Percentiles rank a stretch among this genome's conserved stretches.
phyloP scores from a whole-genome alignment of 2,797 vertebrate genomes.

The Sebastes hubbsi region DNA sequence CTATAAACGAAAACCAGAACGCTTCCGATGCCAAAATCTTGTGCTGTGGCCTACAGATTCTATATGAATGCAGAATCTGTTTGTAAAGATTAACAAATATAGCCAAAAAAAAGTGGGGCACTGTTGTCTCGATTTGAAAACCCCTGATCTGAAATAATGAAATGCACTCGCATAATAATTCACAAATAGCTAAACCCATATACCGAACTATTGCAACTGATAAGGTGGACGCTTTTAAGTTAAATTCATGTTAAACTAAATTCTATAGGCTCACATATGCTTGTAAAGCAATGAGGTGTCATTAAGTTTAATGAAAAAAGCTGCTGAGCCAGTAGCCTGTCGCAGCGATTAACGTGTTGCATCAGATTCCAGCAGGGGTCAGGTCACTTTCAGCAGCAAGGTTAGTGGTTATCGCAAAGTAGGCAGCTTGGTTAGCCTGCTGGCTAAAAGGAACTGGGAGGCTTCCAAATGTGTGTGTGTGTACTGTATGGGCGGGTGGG shows the following conservation, averaged over 20 bases:
- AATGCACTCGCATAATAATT: neutral
- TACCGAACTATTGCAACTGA: neutral
- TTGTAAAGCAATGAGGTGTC: neutral
- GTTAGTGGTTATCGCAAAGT: slow-evolving; percentile 47
- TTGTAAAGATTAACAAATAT: neutral
- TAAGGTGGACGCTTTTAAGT: neutral
- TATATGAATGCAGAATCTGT: no score
- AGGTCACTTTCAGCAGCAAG: slow-evolving; percentile 57
- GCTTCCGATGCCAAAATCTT: no score
- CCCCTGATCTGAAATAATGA: neutral
- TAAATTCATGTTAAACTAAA: neutral
- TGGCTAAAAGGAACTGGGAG: slow-evolving; percentile 42
- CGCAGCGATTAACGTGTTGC: slow-evolving; percentile 36
- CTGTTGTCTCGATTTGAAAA: neutral
- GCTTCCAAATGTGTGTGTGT: slow-evolving; percentile 10
- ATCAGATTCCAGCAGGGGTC: slow-evolving; percentile 51
- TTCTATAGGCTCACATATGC: neutral
- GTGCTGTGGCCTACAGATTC: no score
- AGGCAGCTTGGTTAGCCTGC: slow-evolving; percentile 56
- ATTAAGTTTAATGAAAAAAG: slow-evolving; percentile 40
- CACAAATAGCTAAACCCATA: neutral
- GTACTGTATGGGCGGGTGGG: slow-evolving; percentile 24
- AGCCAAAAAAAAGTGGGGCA: neutral
- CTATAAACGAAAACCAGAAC: no score
- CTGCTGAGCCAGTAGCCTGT: slow-evolving; percentile 44